Evolutionary conservation across 2,888 invertebrate genomes (phyloP), one percentile per base, ranked within the genome.

Genomic region (Rhaphigaster nebulosa): DNA sequence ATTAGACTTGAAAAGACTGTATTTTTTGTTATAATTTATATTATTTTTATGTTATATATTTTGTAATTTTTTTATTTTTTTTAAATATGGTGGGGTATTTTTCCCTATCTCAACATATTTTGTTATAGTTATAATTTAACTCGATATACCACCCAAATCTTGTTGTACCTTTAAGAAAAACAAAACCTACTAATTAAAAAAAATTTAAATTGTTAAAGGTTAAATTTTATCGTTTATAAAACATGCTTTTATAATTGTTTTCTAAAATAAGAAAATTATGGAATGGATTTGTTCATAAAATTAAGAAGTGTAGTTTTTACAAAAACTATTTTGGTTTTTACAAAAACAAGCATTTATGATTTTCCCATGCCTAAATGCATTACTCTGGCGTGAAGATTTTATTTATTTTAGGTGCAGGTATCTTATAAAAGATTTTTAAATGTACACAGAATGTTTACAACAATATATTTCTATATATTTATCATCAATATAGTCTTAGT

Each of bases 101-200:
- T 84, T 84, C 84, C 84, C 84, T 50, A 84, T 84, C 84, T 84
- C 84, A 84, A n/a, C 84, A 84, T 84, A 84, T 84, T 84, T 84
- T 84, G 84, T 50, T 45, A 50, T 80, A 41, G 41, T 41, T 41
- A 38, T 84, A n/a, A 45, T 84, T 84, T 84, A 84, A 26, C n/a
- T 84, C 23, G 20, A 38, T 76, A 38, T 18, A 76, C 34, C 70
- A 76, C 20, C 38, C 34, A n/a, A 20, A 76, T 76, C 70, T 76
- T 38, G 29, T 65, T 29, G 29, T 70, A 18, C 18, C 34, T 13
- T 0, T 76, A 38, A n/a, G 26, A 84, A 13, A 84, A 45, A 84
- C 10, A 38, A 70, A 38, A 56, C n/a, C n/a, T n/a, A 56, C 8
- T 38, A 23, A 26, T 10, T 1, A 38, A n/a, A 41, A 80, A 45